Evolutionary conservation across 2,113 vertebrate species (phyloP).

Genomic region (Aptenodytes patagonicus): DNA sequence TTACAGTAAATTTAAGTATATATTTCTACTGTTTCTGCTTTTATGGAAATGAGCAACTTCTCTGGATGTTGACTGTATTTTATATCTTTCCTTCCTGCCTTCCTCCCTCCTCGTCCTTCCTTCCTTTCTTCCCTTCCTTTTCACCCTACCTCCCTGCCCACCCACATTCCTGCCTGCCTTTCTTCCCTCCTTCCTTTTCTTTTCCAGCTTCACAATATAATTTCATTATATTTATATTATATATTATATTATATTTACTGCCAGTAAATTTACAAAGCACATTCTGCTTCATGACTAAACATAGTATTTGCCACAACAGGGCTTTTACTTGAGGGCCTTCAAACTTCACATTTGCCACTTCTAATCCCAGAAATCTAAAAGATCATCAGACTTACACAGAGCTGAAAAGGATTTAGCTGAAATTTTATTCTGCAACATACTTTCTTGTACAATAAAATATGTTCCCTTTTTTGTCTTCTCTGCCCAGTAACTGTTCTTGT

Average conservation of each 20-base stretch:
- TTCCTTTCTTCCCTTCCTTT: not conserved
- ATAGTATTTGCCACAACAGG: not conserved
- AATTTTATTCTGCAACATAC: not conserved
- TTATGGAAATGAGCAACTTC: not conserved
- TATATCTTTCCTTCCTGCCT: not conserved
- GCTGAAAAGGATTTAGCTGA: not conserved
- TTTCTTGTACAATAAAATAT: not conserved
- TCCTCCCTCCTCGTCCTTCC: not conserved
- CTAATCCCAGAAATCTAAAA: not conserved
- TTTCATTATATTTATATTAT: not conserved
- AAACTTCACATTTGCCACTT: not conserved
- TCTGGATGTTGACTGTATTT: not conserved
- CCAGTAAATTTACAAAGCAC: not conserved
- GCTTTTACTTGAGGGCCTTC: not conserved
- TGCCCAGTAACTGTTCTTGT: not conserved
- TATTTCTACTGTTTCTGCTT: not conserved
- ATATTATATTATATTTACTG: not conserved
- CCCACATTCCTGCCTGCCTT: not conserved
- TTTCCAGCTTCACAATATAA: not conserved
- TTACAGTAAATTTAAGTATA: not conserved
- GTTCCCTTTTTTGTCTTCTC: not conserved
- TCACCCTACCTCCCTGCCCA: not conserved
- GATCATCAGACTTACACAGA: not conserved
- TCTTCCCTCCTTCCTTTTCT: not conserved
- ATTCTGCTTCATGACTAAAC: not conserved